Percentiles rank a stretch among this genome's conserved stretches.
Conservation (phyloP, 2,113 vertebrate species). For the Crypturellus undulatus region DNA sequence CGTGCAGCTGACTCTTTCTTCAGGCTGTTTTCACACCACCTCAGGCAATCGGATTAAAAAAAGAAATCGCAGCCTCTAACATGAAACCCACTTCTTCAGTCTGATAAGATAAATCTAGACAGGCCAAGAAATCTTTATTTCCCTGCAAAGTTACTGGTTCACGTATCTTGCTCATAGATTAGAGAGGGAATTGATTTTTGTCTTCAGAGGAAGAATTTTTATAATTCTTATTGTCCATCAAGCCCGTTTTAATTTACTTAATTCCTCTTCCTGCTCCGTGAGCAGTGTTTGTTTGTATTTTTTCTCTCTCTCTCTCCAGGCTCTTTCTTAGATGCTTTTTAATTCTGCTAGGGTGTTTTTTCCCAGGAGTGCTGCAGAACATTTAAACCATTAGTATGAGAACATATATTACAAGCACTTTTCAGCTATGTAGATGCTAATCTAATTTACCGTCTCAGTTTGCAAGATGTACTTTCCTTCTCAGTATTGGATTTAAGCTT, state of each 20-base stretch:
- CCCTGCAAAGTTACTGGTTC: slow-evolving; percentile 53
- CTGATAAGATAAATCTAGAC: slow-evolving; percentile 67
- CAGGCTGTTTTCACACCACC: slow-evolving; percentile 65
- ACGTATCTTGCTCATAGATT: slow-evolving; percentile 46
- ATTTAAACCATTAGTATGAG: neutral
- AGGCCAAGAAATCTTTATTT: slow-evolving; percentile 74
- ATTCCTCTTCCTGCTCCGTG: neutral
- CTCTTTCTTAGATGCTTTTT: neutral
- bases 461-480: neutral
- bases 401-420: neutral
- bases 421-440: neutral
- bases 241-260: neutral
- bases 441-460: slow-evolving; percentile 12
- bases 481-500: neutral
- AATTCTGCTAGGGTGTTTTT: neutral
- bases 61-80: slow-evolving; percentile 15
- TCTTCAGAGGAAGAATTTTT: slow-evolving; percentile 51
- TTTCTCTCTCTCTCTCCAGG: neutral
- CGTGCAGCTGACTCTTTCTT: neutral
- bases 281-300: neutral
- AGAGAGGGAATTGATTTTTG: slow-evolving; percentile 67
- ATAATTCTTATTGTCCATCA: slow-evolving; percentile 5
- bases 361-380: neutral
- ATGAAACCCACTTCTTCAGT: slow-evolving; percentile 47
- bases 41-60: slow-evolving; percentile 51